Percentiles rank a stretch among this genome's conserved stretches.
Conservation (phyloP, 2,888 invertebrate genomes). For the Tipula unca region DNA sequence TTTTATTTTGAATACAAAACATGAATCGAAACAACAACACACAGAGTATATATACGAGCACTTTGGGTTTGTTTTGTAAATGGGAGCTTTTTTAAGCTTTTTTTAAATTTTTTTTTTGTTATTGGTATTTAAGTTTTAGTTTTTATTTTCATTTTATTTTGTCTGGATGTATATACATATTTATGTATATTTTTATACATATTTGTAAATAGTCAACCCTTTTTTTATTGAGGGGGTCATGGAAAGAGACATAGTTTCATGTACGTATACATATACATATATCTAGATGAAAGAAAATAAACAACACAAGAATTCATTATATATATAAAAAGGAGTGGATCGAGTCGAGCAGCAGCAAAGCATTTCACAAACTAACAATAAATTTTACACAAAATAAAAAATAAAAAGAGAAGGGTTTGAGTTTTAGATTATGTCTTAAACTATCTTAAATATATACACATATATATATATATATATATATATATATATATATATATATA, state of each 20-base stretch:
- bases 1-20: constrained; percentile 4
- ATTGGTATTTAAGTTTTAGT: not conserved
- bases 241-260: too few species aligned
- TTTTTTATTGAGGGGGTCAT: too few species aligned
- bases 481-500: constrained; percentile 22
- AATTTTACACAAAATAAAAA: not conserved
- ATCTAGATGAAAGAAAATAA: constrained; percentile 18
- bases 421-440: not conserved
- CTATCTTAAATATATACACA: constrained; percentile 16
- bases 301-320: not conserved
- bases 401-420: not conserved
- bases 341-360: not conserved
- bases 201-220: constrained; percentile 22
- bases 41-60: not conserved
- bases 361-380: not conserved
- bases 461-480: constrained; percentile 22
- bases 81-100: not conserved
- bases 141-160: not conserved
- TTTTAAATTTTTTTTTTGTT: too few species aligned
- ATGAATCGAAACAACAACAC: not conserved
- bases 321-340: not conserved
- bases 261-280: constrained; percentile 22
- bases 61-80: not conserved
- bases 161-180: not conserved
- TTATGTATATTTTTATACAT: constrained; percentile 17